Evolutionary conservation across 2,113 vertebrate genomes (phyloP).

Genomic region (Prionailurus viverrinus): DNA sequence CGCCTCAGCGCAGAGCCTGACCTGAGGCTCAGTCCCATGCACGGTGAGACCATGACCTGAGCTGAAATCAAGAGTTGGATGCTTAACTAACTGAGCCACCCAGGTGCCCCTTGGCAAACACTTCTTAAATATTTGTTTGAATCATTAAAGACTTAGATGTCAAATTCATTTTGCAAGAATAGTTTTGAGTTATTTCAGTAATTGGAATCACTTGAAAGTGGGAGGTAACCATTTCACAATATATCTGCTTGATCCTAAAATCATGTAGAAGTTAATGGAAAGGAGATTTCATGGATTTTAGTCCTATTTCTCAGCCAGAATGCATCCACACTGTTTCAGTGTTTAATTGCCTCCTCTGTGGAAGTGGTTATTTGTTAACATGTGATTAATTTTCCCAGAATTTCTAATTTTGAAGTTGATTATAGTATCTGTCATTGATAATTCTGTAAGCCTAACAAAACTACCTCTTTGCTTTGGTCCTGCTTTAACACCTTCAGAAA

Average conservation of each 20-base stretch:
- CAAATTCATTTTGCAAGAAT: neutral
- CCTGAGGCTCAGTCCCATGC: no score
- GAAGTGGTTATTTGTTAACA: neutral
- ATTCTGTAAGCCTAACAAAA: neutral
- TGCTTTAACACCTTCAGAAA: constrained; percentile 11
- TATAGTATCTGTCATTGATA: neutral
- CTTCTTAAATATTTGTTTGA: neutral
- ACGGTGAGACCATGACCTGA: no score
- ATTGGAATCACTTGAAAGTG: neutral
- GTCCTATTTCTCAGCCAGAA: neutral
- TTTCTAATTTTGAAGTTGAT: neutral
- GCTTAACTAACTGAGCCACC: no score
- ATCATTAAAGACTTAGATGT: neutral
- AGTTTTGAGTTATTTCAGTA: constrained; percentile 45
- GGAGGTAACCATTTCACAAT: neutral
- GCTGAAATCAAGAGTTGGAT: no score
- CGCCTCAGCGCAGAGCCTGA: no score
- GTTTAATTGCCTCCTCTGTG: neutral
- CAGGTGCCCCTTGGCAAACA: no score
- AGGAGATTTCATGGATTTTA: neutral
- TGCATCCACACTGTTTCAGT: neutral
- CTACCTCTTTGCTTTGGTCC: neutral
- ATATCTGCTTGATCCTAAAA: neutral
- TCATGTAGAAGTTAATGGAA: neutral
- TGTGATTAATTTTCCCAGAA: neutral